Evolutionary conservation across 2,888 invertebrate genomes (phyloP), one percentile per base, ranked within the genome.

Genomic region (Heliconius sara): DNA sequence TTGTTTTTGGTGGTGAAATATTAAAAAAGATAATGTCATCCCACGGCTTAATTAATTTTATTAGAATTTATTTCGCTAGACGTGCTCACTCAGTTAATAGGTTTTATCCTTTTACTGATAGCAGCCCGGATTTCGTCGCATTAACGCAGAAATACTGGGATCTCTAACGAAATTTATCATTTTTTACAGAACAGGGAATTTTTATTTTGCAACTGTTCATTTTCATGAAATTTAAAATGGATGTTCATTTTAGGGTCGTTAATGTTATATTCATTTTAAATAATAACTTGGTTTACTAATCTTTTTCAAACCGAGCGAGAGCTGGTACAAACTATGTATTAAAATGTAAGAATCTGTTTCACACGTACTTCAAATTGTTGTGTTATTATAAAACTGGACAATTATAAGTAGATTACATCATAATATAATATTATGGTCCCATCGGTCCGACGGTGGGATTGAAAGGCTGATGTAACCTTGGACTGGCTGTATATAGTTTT

Each of bases 1-100:
- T 80, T 78, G 80, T 77, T 80, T 83, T 82, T 63, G 72, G 72
- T 79, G 75, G 88, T 88, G 87, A 89, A 91, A 87, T 91, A 92
- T 80, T 91, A 89, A 90, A 89, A 85, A 87, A 93, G 94, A 94
- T 94, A 94, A 92, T 92, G 87, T 90, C 88, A 85, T 87, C 86
- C 88, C 88, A 93, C 87, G 88, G 89, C 91, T 94, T 95, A 93
- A 94, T 95, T 94, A 95, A 94, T 89, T 93, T 93, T 91, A 94
- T 93, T 94, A 91, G 91, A 94, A 94, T 94, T 93, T 94, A 93
- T 93, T 93, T 89, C 87, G 87, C 82, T 86, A 86, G 88, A 92
- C 92, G 91, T 92, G 91, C 90, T 85, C 85, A 85, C 87, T 85
- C 83, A 81, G 83, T 87, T 88, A 88, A 88, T 86, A 85, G 79